Conservation (phyloP, 2,113 vertebrate species). For the Microcebus griseorufus region DNA sequence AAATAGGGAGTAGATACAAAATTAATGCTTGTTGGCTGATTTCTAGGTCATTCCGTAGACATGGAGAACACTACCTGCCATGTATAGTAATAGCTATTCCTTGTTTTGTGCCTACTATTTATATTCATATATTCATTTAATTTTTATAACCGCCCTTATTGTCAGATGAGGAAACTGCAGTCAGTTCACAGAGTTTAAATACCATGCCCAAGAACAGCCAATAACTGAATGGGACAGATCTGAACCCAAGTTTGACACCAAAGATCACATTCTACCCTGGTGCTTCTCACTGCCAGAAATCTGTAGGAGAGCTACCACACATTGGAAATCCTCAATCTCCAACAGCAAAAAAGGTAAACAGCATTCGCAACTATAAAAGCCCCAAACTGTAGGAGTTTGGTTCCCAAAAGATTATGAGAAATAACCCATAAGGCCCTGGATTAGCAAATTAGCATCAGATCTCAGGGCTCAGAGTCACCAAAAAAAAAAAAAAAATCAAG, state of each 20-base stretch:
- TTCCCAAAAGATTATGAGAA: background rate
- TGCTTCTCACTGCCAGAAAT: background rate
- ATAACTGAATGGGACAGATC: background rate
- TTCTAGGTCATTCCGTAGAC: background rate
- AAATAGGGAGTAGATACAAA: background rate
- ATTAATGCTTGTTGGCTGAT: background rate
- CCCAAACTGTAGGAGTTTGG: background rate
- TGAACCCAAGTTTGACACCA: background rate
- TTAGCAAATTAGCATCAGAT: slow-evolving; percentile 42
- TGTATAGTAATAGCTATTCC: background rate
- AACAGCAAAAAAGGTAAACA: background rate
- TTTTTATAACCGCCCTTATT: background rate
- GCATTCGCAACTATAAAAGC: background rate
- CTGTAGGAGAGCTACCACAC: background rate
- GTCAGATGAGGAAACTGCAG: background rate
- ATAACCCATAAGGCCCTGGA: background rate
- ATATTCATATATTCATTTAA: background rate
- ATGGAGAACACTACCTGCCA: background rate
- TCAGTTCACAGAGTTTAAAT: background rate
- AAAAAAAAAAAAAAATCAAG: background rate
- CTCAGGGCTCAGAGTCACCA: background rate
- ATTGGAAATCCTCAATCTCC: background rate
- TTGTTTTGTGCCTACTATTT: background rate
- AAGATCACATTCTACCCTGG: background rate
- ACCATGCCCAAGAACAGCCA: background rate